phyloP scores from a whole-genome alignment of 2,113 vertebrate genomes.

The Mungos mungo region DNA sequence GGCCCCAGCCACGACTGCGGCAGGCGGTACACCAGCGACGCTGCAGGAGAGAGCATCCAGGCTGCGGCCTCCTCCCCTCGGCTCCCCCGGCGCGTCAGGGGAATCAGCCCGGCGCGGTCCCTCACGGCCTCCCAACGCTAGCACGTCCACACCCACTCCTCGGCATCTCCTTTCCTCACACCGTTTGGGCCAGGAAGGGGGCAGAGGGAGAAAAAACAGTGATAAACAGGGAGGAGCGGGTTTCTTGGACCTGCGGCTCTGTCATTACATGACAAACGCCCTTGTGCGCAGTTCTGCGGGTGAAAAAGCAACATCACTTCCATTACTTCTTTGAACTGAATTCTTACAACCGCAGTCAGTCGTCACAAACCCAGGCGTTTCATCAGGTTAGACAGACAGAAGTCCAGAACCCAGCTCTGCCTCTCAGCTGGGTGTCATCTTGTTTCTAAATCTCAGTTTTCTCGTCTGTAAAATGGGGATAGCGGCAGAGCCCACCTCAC shows the following conservation, averaged over 20 bases:
- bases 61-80: neutral
- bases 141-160: neutral
- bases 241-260: neutral
- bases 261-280: neutral
- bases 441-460: neutral
- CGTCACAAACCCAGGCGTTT: neutral
- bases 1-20: constrained; percentile 88
- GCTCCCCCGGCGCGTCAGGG: neutral
- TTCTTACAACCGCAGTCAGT: neutral
- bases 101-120: neutral
- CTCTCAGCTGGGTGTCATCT: neutral
- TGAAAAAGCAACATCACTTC: neutral
- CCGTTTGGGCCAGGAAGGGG: neutral
- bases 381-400: neutral
- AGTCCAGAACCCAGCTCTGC: neutral
- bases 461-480: neutral
- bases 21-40: constrained; percentile 91
- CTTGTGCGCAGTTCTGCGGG: neutral
- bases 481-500: neutral
- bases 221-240: neutral
- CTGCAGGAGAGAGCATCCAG: constrained; percentile 77
- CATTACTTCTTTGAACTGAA: neutral
- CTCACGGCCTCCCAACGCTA: neutral
- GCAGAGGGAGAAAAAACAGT: neutral
- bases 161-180: neutral